Base-by-base conservation (phyloP, 2,888 invertebrate genomes). In the Carcina quercana region DNA sequence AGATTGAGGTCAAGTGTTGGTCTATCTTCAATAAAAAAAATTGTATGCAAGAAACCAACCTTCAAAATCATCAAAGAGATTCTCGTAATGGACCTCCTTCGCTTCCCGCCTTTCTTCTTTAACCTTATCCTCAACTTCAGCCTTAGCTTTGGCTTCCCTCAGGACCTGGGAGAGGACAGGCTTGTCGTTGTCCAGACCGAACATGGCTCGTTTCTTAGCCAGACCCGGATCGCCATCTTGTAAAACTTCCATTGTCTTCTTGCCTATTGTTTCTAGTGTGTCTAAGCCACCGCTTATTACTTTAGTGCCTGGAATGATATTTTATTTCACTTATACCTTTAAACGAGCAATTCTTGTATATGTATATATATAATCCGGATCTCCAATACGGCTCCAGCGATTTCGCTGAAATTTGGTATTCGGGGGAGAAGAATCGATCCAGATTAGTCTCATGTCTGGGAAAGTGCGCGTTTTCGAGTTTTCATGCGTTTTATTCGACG, bases 161-260 rank as follows among this genome's bases (percentile, higher is more conserved):
- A 93, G 72, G 1, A 83, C 64, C 37, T 80, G 75, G 1, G 91
- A 91, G 15, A 91, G 63, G 10, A 88, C 87, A 0, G 89, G 88
- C 47, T 88, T 89, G 17, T 90, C 86, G 3, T 87, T 69, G 3
- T 75, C 87, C 4, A 88, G 69, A 29, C 86, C 86, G 3, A 93
- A 79, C 52, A 92, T 85, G 1, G 91, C 89, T 21, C 91, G 74
- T 57, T 92, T 92, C 53, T 93, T 93, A 47, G 91, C 92, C 10
- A 96, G 71, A 0, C 95, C 93, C 0, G 96, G 96, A 70, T 97
- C 96, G 15, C 95, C 95, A 36, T 97, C 96, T 64, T 96, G 95
- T 1, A 97, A 74, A 0, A 95, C 95, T 59, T 94, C 92, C 91
- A 96, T 95, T 0, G 97, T 97, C 66, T 96, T 96, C 66, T 96